phyloP scores from a whole-genome alignment of 2,888 invertebrate species.

The Uloborus plumipes region DNA sequence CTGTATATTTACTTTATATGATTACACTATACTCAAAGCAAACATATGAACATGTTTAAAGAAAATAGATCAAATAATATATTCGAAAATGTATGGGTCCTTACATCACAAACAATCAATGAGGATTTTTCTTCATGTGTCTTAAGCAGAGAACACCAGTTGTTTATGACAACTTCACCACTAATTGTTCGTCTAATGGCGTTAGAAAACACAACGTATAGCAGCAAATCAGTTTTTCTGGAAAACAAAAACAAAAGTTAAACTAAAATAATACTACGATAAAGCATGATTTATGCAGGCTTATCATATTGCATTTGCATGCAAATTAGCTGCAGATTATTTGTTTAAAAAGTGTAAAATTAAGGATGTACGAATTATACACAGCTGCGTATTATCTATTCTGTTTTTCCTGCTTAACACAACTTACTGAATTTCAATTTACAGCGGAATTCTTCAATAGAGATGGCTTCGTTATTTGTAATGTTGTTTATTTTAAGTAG shows the following conservation, averaged over 20 bases:
- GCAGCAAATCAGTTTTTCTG: constrained; percentile 43
- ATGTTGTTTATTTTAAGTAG: too few species aligned
- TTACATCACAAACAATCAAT: constrained; percentile 49
- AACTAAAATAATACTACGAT: too few species aligned
- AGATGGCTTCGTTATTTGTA: too few species aligned
- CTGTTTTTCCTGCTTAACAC: too few species aligned
- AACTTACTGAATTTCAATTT: too few species aligned
- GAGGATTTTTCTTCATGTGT: constrained; percentile 52
- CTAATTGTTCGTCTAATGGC: constrained; percentile 45
- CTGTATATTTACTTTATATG: neutral
- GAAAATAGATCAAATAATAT: neutral
- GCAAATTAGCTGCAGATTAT: too few species aligned
- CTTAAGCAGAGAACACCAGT: constrained; percentile 49
- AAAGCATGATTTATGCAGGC: too few species aligned
- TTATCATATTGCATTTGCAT: too few species aligned
- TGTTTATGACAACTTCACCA: constrained; percentile 51
- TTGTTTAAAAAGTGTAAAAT: too few species aligned
- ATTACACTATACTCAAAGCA: neutral
- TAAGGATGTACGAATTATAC: too few species aligned
- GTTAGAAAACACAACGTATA: constrained; percentile 51
- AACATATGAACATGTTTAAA: neutral
- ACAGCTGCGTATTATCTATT: too few species aligned
- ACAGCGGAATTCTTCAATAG: too few species aligned
- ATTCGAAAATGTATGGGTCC: neutral
- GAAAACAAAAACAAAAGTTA: neutral